phyloP scores from a whole-genome alignment of 1,140 invertebrate genomes.

The Melipona quadrifasciata region DNA sequence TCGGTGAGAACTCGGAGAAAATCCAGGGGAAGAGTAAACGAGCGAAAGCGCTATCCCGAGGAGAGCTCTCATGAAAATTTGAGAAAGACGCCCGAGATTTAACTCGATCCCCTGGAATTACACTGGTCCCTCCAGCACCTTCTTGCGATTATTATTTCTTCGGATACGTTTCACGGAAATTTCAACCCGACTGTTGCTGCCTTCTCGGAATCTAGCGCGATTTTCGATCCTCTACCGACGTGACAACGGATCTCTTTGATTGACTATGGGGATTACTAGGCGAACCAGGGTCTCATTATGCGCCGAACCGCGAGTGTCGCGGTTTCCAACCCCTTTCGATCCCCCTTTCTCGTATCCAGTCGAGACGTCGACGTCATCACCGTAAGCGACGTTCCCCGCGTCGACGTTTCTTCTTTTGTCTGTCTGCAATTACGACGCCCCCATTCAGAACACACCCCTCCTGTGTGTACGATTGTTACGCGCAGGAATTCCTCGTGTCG shows the following conservation, averaged over 20 bases:
- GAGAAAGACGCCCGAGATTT: constrained; percentile 10
- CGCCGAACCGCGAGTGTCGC: constrained; percentile 27
- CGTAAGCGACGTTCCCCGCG: constrained; percentile 42
- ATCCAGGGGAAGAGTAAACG: neutral
- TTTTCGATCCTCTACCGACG: neutral
- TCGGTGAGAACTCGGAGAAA: constrained; percentile 5
- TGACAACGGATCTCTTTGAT: constrained; percentile 1
- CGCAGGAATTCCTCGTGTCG: constrained; percentile 53
- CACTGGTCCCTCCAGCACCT: no score
- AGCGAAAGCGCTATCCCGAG: neutral
- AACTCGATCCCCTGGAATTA: constrained; percentile 1
- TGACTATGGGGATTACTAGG: constrained; percentile 54
- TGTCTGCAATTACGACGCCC: constrained; percentile 63
- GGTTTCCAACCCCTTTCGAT: constrained; percentile 48
- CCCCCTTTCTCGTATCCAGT: constrained; percentile 51
- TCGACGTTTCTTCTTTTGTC: constrained; percentile 65
- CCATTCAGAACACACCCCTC: constrained; percentile 63
- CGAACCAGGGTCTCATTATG: constrained; percentile 61
- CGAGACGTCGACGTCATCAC: constrained; percentile 51
- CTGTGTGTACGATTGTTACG: constrained; percentile 56
- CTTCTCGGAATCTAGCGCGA: no score
- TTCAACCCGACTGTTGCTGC: neutral
- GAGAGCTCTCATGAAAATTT: constrained; percentile 9
- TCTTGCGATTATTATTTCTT: neutral
- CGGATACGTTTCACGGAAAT: neutral